Evolutionary conservation across 2,888 invertebrate species (phyloP), one percentile per base, ranked within the genome.

Genomic region (Agrochola litura): DNA sequence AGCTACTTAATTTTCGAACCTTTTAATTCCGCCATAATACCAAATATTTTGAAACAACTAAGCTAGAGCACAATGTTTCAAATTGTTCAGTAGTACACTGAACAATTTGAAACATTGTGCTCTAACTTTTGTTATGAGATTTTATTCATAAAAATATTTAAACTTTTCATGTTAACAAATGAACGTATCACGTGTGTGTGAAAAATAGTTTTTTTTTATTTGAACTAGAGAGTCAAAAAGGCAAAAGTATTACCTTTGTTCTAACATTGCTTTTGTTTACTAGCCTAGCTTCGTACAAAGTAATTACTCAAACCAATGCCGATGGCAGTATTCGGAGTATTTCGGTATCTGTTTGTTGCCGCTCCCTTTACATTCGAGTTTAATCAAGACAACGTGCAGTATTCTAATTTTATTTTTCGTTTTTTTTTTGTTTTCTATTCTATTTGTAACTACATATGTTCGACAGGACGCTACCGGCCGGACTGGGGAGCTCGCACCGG

Each of bases 401-500:
- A 9, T 68, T 60, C 5, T 9, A 37, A 49, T 12, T 30, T 30
- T n/a, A n/a, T 30, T 30, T 30, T 30, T 30, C 30, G 30, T 30
- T 25, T 6, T 16, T 2, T 14, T 14, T 19, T 60, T 30, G 25
- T n/a, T 56, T n/a, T n/a, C 54, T 5, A 1, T 68, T 60, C 3
- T 10, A 19, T 19, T n/a, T 41, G n/a, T 56, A 6, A 19, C 2
- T 43, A 30, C 30, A 30, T 30, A 10, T 96, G 95, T 25, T 96
- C 95, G 72, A 30, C 82, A 96, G 96, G 96, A 96, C 56, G 95
- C 95, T 1, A 92, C 95, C 0, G 96, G 96, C 0, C 93, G 96
- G 43, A 92, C 95, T 0, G 96, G 97, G 6, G 98, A 98, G 84
- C 94, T 98, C 54, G 97, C 96, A 2, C 96, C 98, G 0, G 98